These are phyloP conservation scores for Leptestheria dahalacensis DNA, from an alignment of 1,140 invertebrate species.

Conservation along the genomic window DNA sequence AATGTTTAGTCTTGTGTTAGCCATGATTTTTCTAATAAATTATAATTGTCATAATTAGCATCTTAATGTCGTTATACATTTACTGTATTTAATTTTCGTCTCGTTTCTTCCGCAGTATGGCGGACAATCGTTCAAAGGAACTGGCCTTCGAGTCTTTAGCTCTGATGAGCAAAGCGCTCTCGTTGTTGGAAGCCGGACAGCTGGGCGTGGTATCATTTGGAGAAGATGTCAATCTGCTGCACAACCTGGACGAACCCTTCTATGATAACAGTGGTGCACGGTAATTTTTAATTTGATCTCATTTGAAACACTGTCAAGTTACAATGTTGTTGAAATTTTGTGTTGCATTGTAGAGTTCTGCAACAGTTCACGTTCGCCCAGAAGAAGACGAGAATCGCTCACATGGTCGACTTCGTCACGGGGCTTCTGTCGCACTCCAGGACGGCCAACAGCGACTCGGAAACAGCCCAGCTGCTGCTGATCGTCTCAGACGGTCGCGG, in stretches of 20 bases:
- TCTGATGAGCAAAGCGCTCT: constrained; percentile 78
- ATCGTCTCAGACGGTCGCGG: constrained; percentile 90
- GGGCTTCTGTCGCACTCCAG: constrained; percentile 40
- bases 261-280: constrained; percentile 61
- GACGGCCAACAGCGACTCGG: constrained; percentile 32
- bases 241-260: constrained; percentile 73
- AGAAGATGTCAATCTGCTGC: constrained; percentile 62
- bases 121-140: constrained; percentile 73
- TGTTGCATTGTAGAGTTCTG: constrained; percentile 47
- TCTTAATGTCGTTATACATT: no score
- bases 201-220: constrained; percentile 86
- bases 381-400: constrained; percentile 58
- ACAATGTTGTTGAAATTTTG: constrained; percentile 18
- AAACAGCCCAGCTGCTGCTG: constrained; percentile 72
- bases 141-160: constrained; percentile 89
- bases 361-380: constrained; percentile 66
- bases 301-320: neutral
- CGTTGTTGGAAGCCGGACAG: constrained; percentile 83
- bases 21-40: no score
- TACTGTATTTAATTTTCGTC: no score
- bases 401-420: constrained; percentile 61
- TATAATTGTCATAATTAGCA: no score
- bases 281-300: constrained; percentile 24
- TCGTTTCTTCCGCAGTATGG: constrained; percentile 51
- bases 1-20: no score